These are phyloP conservation scores for Tillus elongatus DNA, from an alignment of 2,888 invertebrate genomes.

Conservation along the genomic window DNA sequence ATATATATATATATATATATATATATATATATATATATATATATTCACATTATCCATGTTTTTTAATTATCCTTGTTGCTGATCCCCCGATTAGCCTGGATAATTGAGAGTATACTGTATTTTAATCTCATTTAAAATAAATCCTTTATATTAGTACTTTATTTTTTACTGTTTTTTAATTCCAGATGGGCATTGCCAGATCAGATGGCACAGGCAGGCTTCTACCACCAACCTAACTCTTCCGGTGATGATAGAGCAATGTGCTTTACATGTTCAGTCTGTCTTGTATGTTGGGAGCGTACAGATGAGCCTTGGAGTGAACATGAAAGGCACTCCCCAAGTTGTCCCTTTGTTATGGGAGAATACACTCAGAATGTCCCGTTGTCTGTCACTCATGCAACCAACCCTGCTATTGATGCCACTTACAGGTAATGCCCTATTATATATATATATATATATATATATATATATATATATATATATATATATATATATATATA, in stretches of 20 bases:
- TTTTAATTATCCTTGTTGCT: conserved; percentile 1
- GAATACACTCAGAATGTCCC: conserved; percentile 95
- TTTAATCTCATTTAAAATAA: too few species aligned
- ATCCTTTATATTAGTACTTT: too few species aligned
- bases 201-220: conserved; percentile 95
- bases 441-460: too few species aligned
- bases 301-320: conserved; percentile 97
- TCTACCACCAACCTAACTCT: conserved; percentile 87
- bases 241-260: conserved; percentile 89
- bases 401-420: conserved; percentile 57
- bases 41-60: too few species aligned
- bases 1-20: background rate
- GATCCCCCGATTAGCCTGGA: too few species aligned
- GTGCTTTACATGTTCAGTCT: conserved; percentile 93
- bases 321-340: conserved; percentile 88
- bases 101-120: too few species aligned
- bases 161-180: too few species aligned
- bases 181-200: conserved; percentile 87
- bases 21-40: background rate
- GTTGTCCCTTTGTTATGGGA: conserved; percentile 87
- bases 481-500: too few species aligned
- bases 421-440: conserved; percentile 35
- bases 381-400: conserved; percentile 74
- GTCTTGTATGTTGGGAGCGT: conserved; percentile 93
- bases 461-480: too few species aligned